phyloP scores from a whole-genome alignment of 2,797 vertebrate species.

The Gobionotothen gibberifrons region DNA sequence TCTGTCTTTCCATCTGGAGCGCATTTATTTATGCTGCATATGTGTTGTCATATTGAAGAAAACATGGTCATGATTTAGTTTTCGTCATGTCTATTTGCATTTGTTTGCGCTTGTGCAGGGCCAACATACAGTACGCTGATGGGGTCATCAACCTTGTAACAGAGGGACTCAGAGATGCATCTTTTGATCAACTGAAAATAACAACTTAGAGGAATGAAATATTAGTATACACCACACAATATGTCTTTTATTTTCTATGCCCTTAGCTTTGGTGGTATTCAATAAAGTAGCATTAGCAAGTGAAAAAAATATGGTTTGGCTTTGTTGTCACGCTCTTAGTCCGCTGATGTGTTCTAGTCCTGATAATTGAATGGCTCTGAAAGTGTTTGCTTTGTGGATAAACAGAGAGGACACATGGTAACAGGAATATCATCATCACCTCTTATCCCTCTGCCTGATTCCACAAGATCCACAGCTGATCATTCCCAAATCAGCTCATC shows the following conservation, averaged over 20 bases:
- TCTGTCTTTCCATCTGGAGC: not conserved
- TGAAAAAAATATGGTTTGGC: not conserved
- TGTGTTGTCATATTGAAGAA: not conserved
- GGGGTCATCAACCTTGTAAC: not conserved
- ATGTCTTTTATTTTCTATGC: not conserved
- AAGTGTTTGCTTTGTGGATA: slow-evolving; percentile 13
- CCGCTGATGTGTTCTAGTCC: not conserved
- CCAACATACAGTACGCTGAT: not conserved
- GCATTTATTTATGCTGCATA: not conserved
- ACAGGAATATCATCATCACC: slow-evolving; percentile 11
- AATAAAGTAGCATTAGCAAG: not conserved
- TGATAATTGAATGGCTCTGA: slow-evolving; percentile 1
- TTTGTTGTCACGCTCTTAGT: not conserved
- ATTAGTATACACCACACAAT: slow-evolving; percentile 1
- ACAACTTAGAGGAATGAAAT: not conserved
- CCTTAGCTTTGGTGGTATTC: not conserved
- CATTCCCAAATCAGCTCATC: slow-evolving; percentile 29
- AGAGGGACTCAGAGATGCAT: slow-evolving; percentile 2
- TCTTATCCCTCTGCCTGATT: slow-evolving; percentile 27
- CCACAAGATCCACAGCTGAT: slow-evolving; percentile 25
- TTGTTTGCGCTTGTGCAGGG: not conserved
- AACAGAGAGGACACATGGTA: slow-evolving; percentile 11
- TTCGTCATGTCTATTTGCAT: not conserved
- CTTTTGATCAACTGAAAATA: slow-evolving; percentile 16
- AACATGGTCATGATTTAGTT: not conserved